phyloP scores from a whole-genome alignment of 2,113 vertebrate genomes.

The Pycnonotus jocosus region DNA sequence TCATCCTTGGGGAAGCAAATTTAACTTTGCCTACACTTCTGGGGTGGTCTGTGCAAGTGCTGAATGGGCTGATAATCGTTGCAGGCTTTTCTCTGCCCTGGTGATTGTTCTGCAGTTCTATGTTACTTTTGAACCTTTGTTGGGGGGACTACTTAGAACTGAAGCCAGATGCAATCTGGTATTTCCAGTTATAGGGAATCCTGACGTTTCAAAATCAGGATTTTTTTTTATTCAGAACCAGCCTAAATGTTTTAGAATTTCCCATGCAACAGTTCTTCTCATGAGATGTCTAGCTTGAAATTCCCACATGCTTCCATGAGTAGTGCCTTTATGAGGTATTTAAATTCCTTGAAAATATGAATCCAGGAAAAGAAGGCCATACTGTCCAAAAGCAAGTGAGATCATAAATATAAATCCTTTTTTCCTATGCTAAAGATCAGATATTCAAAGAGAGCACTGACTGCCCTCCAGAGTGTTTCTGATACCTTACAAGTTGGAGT shows the following conservation, averaged over 20 bases:
- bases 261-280: not conserved
- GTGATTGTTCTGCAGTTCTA: not conserved
- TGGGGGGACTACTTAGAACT: not conserved
- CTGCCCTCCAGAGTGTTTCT: conserved; percentile 19
- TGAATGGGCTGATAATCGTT: not conserved
- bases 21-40: not conserved
- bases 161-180: not conserved
- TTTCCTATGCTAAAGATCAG: not conserved
- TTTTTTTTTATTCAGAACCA: not conserved
- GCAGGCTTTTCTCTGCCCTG: not conserved
- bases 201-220: not conserved
- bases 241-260: not conserved
- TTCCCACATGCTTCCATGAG: not conserved
- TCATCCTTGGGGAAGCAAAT: not conserved
- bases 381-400: not conserved
- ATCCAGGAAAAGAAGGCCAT: not conserved
- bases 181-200: not conserved
- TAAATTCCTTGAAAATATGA: not conserved
- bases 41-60: not conserved
- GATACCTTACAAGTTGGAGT: not conserved
- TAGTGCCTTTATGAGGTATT: not conserved
- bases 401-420: not conserved
- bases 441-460: not conserved
- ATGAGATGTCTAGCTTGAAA: not conserved
- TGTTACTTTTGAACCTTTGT: fast-evolving